A percentile compares a stretch with the other conserved stretches of the same genome.
Evolutionary conservation across 2,797 vertebrate species (phyloP).

Genomic region (Takifugu ocellatus): DNA sequence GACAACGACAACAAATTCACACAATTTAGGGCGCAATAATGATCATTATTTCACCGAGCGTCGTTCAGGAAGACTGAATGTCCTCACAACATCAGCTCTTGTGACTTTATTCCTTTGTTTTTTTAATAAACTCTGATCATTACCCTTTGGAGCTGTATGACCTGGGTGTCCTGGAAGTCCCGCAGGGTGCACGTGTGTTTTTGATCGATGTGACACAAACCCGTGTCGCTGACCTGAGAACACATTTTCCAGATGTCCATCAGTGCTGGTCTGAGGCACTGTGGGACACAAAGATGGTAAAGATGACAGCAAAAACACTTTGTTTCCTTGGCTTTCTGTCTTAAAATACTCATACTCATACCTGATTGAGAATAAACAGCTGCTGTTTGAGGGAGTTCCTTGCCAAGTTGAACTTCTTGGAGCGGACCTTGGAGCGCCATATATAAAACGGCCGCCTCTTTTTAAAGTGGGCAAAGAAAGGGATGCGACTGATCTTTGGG

Average conservation of each 20-base stretch:
- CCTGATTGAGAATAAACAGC: constrained; percentile 78
- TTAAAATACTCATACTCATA: constrained; percentile 36
- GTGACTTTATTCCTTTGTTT: not conserved
- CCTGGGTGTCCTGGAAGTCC: constrained; percentile 75
- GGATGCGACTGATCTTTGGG: constrained; percentile 73
- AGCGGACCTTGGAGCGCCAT: constrained; percentile 78
- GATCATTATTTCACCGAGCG: not conserved
- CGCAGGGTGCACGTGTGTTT: constrained; percentile 74
- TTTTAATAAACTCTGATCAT: not conserved
- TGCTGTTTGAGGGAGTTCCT: constrained; percentile 60
- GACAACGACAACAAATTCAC: constrained; percentile 15
- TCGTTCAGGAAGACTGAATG: too few relatives aligned
- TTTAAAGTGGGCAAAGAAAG: constrained; percentile 80
- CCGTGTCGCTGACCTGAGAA: constrained; percentile 70
- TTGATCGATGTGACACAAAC: constrained; percentile 75
- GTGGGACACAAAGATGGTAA: constrained; percentile 18
- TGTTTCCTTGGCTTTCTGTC: not conserved
- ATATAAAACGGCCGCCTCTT: constrained; percentile 79
- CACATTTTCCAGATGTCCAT: constrained; percentile 84
- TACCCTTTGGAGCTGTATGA: constrained; percentile 75
- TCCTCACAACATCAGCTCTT: too few relatives aligned
- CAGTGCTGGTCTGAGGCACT: constrained; percentile 79
- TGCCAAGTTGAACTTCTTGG: constrained; percentile 70
- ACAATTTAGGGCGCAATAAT: too few relatives aligned
- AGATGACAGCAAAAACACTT: not conserved